A percentile compares a stretch with the other conserved stretches of the same genome.
Conservation (phyloP, 2,797 vertebrate species). For the Australoheros facetus region DNA sequence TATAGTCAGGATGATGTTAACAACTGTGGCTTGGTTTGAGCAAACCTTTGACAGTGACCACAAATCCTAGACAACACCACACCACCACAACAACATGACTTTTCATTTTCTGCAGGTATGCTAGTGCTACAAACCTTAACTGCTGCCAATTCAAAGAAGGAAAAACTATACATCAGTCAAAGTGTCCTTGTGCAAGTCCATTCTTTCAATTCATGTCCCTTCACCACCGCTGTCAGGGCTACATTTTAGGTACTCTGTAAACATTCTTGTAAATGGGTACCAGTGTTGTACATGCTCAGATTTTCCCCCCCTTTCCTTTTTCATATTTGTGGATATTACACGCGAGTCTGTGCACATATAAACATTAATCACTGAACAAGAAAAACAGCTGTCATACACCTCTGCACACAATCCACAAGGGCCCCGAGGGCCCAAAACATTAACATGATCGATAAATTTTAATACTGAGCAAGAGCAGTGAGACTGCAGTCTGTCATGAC, state of each 20-base stretch:
- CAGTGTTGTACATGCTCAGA: background rate
- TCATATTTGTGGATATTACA: background rate
- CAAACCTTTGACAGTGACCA: constrained; percentile 22
- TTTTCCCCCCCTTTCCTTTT: background rate
- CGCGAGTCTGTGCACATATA: background rate
- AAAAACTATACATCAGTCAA: constrained; percentile 8
- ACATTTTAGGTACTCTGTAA: background rate
- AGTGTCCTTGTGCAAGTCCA: background rate
- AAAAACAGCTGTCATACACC: background rate
- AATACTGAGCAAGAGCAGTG: background rate
- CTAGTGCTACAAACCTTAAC: background rate
- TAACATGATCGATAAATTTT: background rate
- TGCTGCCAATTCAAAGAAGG: background rate
- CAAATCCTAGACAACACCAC: constrained; percentile 30
- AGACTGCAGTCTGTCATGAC: constrained; percentile 1
- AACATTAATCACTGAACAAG: background rate
- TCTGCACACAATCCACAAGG: background rate
- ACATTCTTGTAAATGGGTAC: background rate
- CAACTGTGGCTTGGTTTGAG: constrained; percentile 37
- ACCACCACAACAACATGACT: constrained; percentile 16
- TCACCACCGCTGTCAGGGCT: background rate
- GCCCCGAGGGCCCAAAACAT: background rate
- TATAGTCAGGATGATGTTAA: constrained; percentile 42
- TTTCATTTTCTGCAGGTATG: constrained; percentile 10
- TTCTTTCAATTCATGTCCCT: background rate